phyloP scores from a whole-genome alignment of 2,888 invertebrate species.

The Drosophila maculinotata region DNA sequence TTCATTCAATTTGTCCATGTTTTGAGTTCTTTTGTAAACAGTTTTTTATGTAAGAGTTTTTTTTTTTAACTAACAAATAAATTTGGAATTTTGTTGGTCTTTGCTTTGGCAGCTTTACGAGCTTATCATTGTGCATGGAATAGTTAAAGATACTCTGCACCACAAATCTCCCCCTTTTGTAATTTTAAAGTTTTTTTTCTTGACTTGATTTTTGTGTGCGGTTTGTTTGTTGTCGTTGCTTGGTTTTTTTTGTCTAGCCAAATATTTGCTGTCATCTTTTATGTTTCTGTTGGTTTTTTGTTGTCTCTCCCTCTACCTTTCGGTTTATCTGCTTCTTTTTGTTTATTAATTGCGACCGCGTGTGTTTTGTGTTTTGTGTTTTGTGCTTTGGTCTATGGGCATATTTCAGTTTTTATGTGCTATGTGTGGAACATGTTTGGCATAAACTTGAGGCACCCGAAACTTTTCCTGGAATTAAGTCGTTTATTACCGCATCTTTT shows the following conservation, averaged over 20 bases:
- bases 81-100: constrained; percentile 17
- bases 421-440: constrained; percentile 53
- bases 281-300: constrained; percentile 17
- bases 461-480: constrained; percentile 61
- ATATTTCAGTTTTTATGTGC: constrained; percentile 13
- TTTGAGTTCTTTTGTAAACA: constrained; percentile 31
- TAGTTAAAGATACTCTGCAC: constrained; percentile 1
- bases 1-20: constrained; percentile 23
- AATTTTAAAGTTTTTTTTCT: constrained; percentile 30
- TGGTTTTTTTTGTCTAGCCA: constrained; percentile 52
- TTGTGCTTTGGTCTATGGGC: constrained; percentile 26
- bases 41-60: constrained; percentile 15
- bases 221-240: constrained; percentile 30
- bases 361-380: constrained; percentile 18
- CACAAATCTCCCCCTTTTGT: constrained; percentile 6
- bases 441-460: constrained; percentile 40
- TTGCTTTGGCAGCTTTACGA: constrained; percentile 48
- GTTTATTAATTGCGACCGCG: constrained; percentile 65
- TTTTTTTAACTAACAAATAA: constrained; percentile 16
- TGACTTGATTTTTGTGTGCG: constrained; percentile 24
- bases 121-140: constrained; percentile 26
- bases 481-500: constrained; percentile 59
- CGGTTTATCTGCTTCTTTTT: constrained; percentile 23
- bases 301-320: constrained; percentile 8
- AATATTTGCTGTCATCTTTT: constrained; percentile 67